phyloP scores from a whole-genome alignment of 2,888 invertebrate genomes.

The Exephanes ischioxanthus region DNA sequence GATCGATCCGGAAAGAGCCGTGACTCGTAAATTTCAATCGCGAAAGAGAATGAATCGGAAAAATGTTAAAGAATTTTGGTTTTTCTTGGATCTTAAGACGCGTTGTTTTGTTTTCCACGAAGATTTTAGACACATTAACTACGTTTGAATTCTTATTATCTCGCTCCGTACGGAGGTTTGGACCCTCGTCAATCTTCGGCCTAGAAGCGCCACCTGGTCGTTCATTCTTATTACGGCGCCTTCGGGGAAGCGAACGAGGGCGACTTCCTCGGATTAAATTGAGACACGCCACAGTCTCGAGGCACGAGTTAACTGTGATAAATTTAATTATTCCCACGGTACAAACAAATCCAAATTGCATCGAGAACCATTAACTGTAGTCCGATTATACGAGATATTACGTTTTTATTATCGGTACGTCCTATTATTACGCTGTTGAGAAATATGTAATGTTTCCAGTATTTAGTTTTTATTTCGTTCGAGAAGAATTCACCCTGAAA shows the following conservation, averaged over 20 bases:
- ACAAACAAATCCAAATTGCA: slow-evolving; percentile 14
- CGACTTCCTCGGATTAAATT: slow-evolving; percentile 55
- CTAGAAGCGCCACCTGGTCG: slow-evolving; percentile 28
- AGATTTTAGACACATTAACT: neutral
- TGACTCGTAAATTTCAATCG: neutral
- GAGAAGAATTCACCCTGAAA: no score
- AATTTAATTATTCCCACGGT: slow-evolving; percentile 47
- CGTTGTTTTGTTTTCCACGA: neutral
- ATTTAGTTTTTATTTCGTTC: no score
- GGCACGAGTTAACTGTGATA: slow-evolving; percentile 52
- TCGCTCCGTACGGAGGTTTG: neutral
- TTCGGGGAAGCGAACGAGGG: slow-evolving; percentile 38
- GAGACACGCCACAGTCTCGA: slow-evolving; percentile 14
- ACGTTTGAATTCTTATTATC: slow-evolving; percentile 21
- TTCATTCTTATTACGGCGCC: slow-evolving; percentile 60
- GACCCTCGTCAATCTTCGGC: slow-evolving; percentile 48
- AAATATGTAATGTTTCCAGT: neutral
- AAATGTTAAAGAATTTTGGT: neutral
- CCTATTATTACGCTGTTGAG: neutral
- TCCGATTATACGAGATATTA: neutral
- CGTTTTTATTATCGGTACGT: neutral
- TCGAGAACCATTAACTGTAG: neutral
- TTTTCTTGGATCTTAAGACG: neutral
- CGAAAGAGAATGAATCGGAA: neutral
- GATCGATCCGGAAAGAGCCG: neutral